phyloP scores from a whole-genome alignment of 2,888 invertebrate genomes.

The Mimachlamys varia region DNA sequence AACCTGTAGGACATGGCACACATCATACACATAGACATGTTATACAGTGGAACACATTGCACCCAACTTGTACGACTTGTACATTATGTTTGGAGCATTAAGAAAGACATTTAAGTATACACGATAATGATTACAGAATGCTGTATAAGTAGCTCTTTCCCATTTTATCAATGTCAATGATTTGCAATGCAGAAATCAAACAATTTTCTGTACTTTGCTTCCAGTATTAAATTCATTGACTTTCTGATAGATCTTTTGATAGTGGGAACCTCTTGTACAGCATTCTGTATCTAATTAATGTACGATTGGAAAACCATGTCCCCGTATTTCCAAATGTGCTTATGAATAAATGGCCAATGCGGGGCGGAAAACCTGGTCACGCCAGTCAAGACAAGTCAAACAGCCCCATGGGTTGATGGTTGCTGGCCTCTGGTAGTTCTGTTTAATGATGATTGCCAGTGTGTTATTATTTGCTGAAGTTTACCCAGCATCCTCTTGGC shows the following conservation, averaged over 20 bases:
- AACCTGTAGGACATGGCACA: not conserved
- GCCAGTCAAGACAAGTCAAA: not conserved
- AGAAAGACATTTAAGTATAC: conserved; percentile 16
- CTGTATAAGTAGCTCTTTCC: not conserved
- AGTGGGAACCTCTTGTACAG: conserved; percentile 15
- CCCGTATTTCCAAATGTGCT: not conserved
- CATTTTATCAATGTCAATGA: not conserved
- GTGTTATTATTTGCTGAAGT: not conserved
- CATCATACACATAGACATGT: not conserved
- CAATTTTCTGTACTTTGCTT: conserved; percentile 5
- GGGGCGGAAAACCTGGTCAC: not conserved
- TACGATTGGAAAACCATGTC: not conserved
- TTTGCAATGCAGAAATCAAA: conserved; percentile 3
- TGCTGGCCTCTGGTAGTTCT: not conserved
- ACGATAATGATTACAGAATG: not conserved
- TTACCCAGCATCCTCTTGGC: not conserved
- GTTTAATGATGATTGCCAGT: not conserved
- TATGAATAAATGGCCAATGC: not conserved
- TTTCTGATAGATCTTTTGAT: not conserved
- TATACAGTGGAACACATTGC: not conserved
- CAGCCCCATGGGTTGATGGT: not conserved
- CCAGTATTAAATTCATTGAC: not conserved
- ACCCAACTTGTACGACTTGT: not conserved
- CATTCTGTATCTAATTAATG: not conserved
- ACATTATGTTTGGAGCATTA: not conserved